Conservation (phyloP, 2,888 invertebrate species). For the Cryptosula pallasiana region DNA sequence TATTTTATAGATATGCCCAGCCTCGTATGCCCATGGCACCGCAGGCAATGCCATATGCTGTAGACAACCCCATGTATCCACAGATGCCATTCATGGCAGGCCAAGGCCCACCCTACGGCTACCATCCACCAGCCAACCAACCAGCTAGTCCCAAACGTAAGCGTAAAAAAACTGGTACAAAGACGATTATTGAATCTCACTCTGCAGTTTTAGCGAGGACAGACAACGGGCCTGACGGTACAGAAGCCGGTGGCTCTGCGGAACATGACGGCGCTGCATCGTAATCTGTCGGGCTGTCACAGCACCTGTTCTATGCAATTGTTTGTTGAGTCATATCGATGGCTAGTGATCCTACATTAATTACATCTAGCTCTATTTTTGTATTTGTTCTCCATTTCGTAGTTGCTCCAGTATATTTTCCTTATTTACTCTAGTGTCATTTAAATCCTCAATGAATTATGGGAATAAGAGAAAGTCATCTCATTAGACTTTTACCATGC, state of each 20-base stretch:
- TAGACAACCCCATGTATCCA: neutral
- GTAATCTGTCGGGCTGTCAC: neutral
- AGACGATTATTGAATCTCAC: constrained; percentile 18
- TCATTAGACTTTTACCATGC: neutral
- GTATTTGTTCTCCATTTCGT: neutral
- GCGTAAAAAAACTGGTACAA: neutral
- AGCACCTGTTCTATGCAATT: neutral
- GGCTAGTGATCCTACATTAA: neutral
- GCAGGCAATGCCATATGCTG: neutral
- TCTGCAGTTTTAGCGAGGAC: constrained; percentile 3
- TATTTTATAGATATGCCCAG: constrained; percentile 16
- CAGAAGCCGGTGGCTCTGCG: neutral
- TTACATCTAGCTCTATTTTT: neutral
- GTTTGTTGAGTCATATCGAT: neutral
- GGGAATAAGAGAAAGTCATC: neutral
- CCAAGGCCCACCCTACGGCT: neutral
- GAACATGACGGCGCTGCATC: neutral
- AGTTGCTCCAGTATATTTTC: neutral
- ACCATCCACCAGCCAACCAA: neutral
- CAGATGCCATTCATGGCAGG: constrained; percentile 2
- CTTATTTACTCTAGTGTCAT: neutral
- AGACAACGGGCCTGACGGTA: neutral
- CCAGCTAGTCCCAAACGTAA: constrained; percentile 13
- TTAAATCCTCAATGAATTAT: neutral
- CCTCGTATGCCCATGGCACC: neutral